Evolutionary conservation across 2,797 vertebrate species (phyloP).

Genomic region (Hoplostethus mediterraneus): DNA sequence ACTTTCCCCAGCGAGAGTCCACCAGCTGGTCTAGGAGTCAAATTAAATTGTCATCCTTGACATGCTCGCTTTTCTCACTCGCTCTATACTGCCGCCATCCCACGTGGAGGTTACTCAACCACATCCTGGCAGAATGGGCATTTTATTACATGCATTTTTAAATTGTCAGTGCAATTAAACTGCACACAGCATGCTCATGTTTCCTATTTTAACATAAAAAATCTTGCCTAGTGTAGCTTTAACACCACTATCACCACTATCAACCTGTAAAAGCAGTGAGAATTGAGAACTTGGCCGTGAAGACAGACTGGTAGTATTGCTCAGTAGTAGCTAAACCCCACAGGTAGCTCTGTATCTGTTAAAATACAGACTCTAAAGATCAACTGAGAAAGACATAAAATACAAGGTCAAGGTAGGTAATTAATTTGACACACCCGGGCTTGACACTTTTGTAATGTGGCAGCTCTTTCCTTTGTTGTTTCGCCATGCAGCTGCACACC

Average conservation of each 20-base stretch:
- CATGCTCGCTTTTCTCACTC: too few species aligned
- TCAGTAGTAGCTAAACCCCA: neutral
- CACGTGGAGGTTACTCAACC: too few species aligned
- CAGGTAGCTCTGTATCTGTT: conserved; percentile 20
- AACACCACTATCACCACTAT: neutral
- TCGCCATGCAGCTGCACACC: conserved; percentile 71
- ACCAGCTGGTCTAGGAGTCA: neutral
- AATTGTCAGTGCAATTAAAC: neutral
- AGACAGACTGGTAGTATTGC: too few species aligned
- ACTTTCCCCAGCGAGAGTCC: neutral
- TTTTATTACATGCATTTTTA: neutral
- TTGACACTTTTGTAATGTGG: conserved; percentile 58
- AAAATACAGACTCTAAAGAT: conserved; percentile 35
- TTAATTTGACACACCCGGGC: conserved; percentile 43
- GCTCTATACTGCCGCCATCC: too few species aligned
- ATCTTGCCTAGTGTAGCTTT: too few species aligned
- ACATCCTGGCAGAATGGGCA: too few species aligned
- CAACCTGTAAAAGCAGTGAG: neutral
- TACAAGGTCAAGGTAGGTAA: conserved; percentile 44
- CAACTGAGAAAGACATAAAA: conserved; percentile 43
- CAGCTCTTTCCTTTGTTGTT: conserved; percentile 54
- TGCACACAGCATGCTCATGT: too few species aligned
- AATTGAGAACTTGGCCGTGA: neutral
- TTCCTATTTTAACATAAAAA: too few species aligned
- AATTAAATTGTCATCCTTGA: too few species aligned